These are phyloP conservation scores for Andrena camellia DNA, from an alignment of 2,888 invertebrate species.

Conservation along the genomic window DNA sequence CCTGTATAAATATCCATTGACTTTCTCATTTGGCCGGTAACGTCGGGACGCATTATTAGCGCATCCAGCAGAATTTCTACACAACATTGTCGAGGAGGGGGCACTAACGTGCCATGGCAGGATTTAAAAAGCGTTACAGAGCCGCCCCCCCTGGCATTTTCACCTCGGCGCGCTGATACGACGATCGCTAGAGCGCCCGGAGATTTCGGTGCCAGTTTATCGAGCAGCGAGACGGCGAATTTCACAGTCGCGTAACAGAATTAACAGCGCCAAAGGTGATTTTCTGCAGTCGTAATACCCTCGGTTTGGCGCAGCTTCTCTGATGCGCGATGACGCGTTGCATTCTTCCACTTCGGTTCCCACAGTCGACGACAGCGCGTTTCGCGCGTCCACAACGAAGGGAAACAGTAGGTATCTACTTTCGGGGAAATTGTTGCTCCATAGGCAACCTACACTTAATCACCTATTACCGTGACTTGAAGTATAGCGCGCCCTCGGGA, in stretches of 20 bases:
- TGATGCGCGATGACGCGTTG: conserved; percentile 1
- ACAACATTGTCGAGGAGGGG: not conserved
- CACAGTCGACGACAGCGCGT: too few relatives aligned
- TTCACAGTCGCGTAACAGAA: not conserved
- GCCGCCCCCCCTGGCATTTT: not conserved
- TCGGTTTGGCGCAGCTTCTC: too few relatives aligned
- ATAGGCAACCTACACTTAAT: conserved; percentile 39
- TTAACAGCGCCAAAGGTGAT: not conserved
- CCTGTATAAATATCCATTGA: conserved; percentile 53
- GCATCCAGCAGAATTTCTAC: conserved; percentile 40
- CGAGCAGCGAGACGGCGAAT: not conserved
- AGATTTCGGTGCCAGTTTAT: not conserved
- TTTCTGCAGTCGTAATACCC: too few relatives aligned
- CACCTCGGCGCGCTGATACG: not conserved
- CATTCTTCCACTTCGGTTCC: not conserved
- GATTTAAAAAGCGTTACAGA: conserved; percentile 25
- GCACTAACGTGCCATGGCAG: conserved; percentile 2
- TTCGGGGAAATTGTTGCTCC: conserved; percentile 32
- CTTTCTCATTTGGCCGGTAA: conserved; percentile 50
- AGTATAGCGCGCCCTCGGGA: conserved; percentile 26
- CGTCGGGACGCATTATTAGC: conserved; percentile 45
- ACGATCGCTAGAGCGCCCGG: not conserved
- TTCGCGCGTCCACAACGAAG: not conserved
- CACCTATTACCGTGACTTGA: conserved; percentile 43
- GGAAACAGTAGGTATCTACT: not conserved